Percentiles rank a stretch among this genome's conserved stretches.
Evolutionary conservation across 64 coral and sea anemone genomes (phyloP).

Genomic region (Montipora capricornis): DNA sequence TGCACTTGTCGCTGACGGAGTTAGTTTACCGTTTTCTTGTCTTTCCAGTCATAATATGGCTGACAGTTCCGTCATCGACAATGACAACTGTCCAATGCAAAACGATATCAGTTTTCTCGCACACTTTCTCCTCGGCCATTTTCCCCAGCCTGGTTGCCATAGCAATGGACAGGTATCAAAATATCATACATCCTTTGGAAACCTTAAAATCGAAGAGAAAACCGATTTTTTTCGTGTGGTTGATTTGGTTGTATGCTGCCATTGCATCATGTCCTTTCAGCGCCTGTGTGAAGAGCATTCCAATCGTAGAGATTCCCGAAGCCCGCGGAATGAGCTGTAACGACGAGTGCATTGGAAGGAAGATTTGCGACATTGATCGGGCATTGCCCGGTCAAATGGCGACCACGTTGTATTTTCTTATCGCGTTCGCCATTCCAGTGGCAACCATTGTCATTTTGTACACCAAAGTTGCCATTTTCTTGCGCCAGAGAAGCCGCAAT

Average conservation of each 20-base stretch:
- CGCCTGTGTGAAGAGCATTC: conserved; percentile 12
- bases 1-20: conserved; percentile 34
- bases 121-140: conserved; percentile 35
- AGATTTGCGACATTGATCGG: conserved; percentile 43
- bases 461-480: conserved; percentile 24
- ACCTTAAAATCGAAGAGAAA: conserved; percentile 45
- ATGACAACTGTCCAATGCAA: not conserved
- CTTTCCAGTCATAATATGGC: conserved; percentile 26
- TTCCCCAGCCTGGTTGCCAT: conserved; percentile 44
- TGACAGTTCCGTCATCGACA: not conserved
- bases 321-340: not conserved
- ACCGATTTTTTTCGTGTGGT: not conserved
- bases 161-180: conserved; percentile 54
- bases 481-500: not conserved
- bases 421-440: conserved; percentile 58
- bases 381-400: conserved; percentile 19
- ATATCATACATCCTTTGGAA: conserved; percentile 53
- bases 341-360: not conserved
- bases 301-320: conserved; percentile 38
- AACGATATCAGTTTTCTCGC: not conserved
- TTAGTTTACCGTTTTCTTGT: conserved; percentile 25
- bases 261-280: conserved; percentile 6
- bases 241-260: conserved; percentile 44
- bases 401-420: conserved; percentile 65
- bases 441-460: conserved; percentile 22